Percentiles rank a stretch among this genome's conserved stretches.
Evolutionary conservation across 2,113 vertebrate genomes (phyloP).

Genomic region (Tupaia chinensis): DNA sequence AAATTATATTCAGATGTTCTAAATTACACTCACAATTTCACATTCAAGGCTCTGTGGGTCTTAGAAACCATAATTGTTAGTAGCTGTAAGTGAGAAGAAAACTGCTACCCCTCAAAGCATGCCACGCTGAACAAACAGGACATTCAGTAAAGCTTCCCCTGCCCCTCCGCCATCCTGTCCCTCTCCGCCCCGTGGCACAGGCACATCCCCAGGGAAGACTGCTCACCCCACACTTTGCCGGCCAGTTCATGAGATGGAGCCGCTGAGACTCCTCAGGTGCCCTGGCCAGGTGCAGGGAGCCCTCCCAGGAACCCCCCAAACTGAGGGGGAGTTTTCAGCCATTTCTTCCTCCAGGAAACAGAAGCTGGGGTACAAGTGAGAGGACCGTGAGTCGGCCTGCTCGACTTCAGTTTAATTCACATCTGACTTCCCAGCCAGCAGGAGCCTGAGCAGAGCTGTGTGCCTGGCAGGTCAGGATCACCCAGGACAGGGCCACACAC

Average conservation of each 20-base stretch:
- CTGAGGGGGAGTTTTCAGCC: background rate
- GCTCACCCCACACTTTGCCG: background rate
- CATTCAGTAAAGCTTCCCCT: accelerated
- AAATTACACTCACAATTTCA: constrained; percentile 9
- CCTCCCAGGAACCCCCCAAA: background rate
- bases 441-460: background rate
- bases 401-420: background rate
- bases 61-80: background rate
- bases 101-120: background rate
- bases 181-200: no score
- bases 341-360: background rate
- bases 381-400: background rate
- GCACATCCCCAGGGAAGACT: no score
- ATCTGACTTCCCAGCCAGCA: background rate
- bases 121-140: accelerated
- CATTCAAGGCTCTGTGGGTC: background rate
- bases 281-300: background rate
- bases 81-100: background rate
- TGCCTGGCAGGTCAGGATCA: background rate
- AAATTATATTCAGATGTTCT: constrained; percentile 37
- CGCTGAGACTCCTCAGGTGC: no score
- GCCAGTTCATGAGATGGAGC: background rate
- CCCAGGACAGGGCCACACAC: no score
- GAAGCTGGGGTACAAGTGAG: background rate
- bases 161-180: no score